phyloP scores from a whole-genome alignment of 2,113 vertebrate species.

The Gymnarchus niloticus region DNA sequence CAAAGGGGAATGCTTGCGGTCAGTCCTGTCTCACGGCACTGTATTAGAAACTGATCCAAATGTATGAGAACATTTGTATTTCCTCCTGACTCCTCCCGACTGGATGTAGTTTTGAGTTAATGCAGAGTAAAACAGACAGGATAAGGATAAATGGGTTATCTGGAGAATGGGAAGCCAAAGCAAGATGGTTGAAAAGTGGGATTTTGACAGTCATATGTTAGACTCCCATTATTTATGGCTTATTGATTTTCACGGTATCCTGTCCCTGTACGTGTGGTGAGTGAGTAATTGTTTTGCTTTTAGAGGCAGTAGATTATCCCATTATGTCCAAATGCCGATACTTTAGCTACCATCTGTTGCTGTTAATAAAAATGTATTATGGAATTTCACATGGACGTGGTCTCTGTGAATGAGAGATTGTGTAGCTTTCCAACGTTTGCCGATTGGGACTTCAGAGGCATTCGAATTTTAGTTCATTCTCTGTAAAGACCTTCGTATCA shows the following conservation, averaged over 20 bases:
- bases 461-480: not conserved
- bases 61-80: not conserved
- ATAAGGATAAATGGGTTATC: not conserved
- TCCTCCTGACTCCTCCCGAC: not conserved
- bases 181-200: not conserved
- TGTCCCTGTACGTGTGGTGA: not conserved
- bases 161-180: not conserved
- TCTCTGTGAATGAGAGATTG: not conserved
- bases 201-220: not conserved
- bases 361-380: not conserved
- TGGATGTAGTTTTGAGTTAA: not conserved
- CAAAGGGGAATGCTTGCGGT: not conserved
- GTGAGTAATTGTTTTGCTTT: not conserved
- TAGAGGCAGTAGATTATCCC: not conserved
- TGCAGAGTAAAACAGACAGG: not conserved
- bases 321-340: not conserved
- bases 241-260: not conserved
- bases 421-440: not conserved
- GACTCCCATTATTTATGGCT: not conserved
- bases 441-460: not conserved
- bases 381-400: not conserved
- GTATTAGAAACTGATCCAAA: not conserved
- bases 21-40: not conserved
- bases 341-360: not conserved
- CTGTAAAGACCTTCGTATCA: not conserved